Evolutionary conservation across 2,888 invertebrate genomes (phyloP).

Genomic region (Aradus depressus): DNA sequence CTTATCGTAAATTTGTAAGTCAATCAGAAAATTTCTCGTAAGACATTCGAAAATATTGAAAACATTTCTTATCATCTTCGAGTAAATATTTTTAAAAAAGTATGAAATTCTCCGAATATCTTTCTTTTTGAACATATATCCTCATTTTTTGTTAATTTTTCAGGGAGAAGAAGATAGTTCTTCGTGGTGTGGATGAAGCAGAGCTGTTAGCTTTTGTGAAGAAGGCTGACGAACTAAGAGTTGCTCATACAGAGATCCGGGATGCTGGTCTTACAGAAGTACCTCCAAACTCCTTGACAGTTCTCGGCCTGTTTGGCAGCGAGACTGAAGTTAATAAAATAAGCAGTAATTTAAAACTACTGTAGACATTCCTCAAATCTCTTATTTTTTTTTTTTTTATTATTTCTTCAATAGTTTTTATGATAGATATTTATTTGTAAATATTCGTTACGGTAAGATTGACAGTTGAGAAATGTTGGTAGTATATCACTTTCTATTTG

Average conservation of each 20-base stretch:
- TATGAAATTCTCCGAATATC: not conserved
- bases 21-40: no score
- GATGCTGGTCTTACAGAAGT: conserved; percentile 25
- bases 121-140: not conserved
- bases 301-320: conserved; percentile 23
- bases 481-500: no score
- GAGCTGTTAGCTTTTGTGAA: conserved; percentile 13
- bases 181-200: conserved; percentile 19
- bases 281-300: conserved; percentile 19
- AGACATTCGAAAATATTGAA: no score
- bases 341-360: conserved; percentile 16
- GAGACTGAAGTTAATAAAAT: conserved; percentile 23
- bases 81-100: not conserved
- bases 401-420: not conserved
- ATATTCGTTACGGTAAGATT: no score
- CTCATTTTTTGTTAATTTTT: conserved; percentile 1
- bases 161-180: conserved; percentile 25
- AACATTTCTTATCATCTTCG: no score
- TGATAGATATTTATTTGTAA: no score
- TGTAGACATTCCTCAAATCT: conserved; percentile 2
- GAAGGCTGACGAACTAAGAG: conserved; percentile 7
- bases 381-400: not conserved
- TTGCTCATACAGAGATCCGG: conserved; percentile 15
- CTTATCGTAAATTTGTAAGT: no score
- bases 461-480: no score